Evolutionary conservation across 2,113 vertebrate species (phyloP).

Genomic region (Tenrec ecaudatus): DNA sequence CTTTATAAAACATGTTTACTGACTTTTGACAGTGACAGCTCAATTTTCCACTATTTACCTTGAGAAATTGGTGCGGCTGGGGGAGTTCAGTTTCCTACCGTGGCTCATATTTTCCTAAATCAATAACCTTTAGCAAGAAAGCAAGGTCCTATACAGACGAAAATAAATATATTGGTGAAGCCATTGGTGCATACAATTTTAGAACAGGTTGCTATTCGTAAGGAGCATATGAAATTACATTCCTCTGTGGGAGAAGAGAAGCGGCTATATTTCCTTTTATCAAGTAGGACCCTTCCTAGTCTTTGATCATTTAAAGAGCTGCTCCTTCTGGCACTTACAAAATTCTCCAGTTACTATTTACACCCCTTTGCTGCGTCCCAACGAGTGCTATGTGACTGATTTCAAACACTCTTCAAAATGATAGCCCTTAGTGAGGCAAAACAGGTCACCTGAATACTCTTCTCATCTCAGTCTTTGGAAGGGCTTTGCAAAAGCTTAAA

Average conservation of each 20-base stretch:
- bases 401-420: constrained; percentile 56
- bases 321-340: background rate
- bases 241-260: background rate
- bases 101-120: background rate
- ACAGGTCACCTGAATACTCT: constrained; percentile 50
- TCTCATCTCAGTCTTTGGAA: constrained; percentile 62
- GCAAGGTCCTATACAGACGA: background rate
- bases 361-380: constrained; percentile 69
- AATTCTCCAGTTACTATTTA: constrained; percentile 65
- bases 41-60: background rate
- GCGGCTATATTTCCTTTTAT: background rate
- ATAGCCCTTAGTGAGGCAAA: constrained; percentile 31
- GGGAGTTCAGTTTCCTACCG: background rate
- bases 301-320: constrained; percentile 56
- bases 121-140: background rate
- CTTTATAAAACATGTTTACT: too few species aligned
- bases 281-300: constrained; percentile 8
- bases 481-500: constrained; percentile 55
- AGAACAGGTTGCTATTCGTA: background rate
- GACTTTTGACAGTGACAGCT: background rate
- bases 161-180: background rate
- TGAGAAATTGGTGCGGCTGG: background rate
- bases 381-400: background rate
- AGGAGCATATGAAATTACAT: background rate
- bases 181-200: background rate